Conservation (phyloP, 2,888 invertebrate species). For the Microdon myrmicae region DNA sequence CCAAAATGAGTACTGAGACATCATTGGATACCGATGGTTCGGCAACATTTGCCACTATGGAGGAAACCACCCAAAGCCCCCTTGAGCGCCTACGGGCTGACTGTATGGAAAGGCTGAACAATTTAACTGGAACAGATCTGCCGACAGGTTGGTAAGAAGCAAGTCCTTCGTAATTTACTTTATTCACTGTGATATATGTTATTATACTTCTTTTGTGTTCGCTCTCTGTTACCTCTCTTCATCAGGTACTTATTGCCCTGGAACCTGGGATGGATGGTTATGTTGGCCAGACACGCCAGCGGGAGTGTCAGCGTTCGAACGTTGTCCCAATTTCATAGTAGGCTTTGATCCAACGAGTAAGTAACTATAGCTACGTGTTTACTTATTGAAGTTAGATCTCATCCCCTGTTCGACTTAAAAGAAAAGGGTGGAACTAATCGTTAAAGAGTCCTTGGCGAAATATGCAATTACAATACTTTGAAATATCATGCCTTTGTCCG, state of each 20-base stretch:
- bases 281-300: constrained; percentile 81
- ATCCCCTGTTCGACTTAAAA: no score
- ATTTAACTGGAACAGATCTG: constrained; percentile 54
- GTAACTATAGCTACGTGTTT: no score
- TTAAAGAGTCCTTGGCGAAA: no score
- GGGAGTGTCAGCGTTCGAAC: constrained; percentile 73
- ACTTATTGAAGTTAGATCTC: no score
- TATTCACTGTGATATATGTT: no score
- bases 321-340: constrained; percentile 79
- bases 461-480: no score
- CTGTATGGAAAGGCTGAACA: constrained; percentile 59
- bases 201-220: constrained; percentile 1
- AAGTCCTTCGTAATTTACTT: not conserved
- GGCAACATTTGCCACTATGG: constrained; percentile 29
- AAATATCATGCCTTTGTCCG: no score
- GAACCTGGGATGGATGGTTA: constrained; percentile 84
- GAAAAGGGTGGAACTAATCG: no score
- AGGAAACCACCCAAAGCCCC: constrained; percentile 57
- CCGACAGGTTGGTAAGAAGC: constrained; percentile 56
- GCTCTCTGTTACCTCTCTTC: constrained; percentile 14
- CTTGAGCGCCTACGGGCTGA: constrained; percentile 58
- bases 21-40: constrained; percentile 17
- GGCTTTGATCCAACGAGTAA: constrained; percentile 80
- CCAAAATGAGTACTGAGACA: constrained; percentile 41
- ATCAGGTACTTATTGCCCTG: constrained; percentile 74